Percentiles rank a stretch among this genome's conserved stretches.
phyloP scores from a whole-genome alignment of 2,888 invertebrate genomes.

The Mechanitis mazaeus region DNA sequence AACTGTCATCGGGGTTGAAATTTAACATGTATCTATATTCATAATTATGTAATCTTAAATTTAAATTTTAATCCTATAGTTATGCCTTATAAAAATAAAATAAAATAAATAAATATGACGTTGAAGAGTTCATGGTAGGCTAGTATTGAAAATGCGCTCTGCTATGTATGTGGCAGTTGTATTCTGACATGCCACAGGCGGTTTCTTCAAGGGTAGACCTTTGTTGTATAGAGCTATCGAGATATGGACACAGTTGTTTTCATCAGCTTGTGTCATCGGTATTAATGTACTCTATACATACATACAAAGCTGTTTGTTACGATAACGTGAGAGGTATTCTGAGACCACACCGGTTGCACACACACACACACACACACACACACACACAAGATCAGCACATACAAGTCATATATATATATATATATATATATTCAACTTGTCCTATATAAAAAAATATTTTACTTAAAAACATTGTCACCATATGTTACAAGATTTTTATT shows the following conservation, averaged over 20 bases:
- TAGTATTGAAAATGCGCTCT: not conserved
- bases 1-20: too few species aligned
- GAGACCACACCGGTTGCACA: slow-evolving; percentile 59
- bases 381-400: too few species aligned
- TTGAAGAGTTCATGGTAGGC: too few species aligned
- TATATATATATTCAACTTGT: not conserved
- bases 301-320: slow-evolving; percentile 64
- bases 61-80: too few species aligned
- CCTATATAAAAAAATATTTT: too few species aligned
- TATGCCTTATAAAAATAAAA: too few species aligned
- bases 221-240: slow-evolving; percentile 61
- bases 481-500: too few species aligned
- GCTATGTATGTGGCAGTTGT: not conserved
- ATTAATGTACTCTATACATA: slow-evolving; percentile 70
- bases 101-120: too few species aligned
- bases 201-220: slow-evolving; percentile 65
- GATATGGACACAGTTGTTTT: slow-evolving; percentile 72
- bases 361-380: too few species aligned
- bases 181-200: slow-evolving; percentile 31
- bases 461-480: too few species aligned
- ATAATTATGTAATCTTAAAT: too few species aligned
- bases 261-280: slow-evolving; percentile 68
- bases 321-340: slow-evolving; percentile 60
- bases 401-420: not conserved
- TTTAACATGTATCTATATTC: too few species aligned